Conservation (phyloP, 2,888 invertebrate genomes). For the Tenthredo mesomela region DNA sequence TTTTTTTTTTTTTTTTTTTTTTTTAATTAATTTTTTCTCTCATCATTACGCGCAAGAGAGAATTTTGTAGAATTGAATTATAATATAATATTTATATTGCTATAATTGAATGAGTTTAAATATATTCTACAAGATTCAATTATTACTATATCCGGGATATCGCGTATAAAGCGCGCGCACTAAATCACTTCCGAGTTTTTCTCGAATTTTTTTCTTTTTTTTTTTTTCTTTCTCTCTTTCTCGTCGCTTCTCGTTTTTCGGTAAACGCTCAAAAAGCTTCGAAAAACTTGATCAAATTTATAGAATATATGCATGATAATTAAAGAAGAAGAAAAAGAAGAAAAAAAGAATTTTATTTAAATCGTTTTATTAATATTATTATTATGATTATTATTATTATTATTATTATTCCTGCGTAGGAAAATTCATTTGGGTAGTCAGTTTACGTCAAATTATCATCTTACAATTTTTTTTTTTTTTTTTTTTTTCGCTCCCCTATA, state of each 20-base stretch:
- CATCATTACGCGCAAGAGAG: not conserved
- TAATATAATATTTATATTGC: slow-evolving; percentile 21
- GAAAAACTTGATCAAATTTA: slow-evolving; percentile 12
- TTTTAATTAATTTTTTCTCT: not conserved
- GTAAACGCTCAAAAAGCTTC: slow-evolving; percentile 14
- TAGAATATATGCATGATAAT: slow-evolving; percentile 35
- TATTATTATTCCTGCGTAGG: not conserved
- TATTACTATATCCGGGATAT: not conserved
- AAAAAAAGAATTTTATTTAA: slow-evolving; percentile 28
- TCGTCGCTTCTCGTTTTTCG: not conserved
- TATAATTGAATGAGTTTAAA: not conserved
- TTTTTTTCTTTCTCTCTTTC: not conserved
- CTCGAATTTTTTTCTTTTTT: not conserved
- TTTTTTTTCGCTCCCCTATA: no score
- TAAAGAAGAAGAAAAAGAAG: not conserved
- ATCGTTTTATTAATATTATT: not conserved
- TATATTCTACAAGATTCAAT: slow-evolving; percentile 3
- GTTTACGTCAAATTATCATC: not conserved
- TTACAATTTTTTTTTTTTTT: no score
- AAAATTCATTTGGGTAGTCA: not conserved
- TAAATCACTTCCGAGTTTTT: not conserved
- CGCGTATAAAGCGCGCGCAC: not conserved
- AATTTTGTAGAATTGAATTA: slow-evolving; percentile 21
- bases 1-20: slow-evolving; percentile 5
- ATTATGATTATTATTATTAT: not conserved